A percentile compares a stretch with the other conserved stretches of the same genome.
Conservation (phyloP, 2,797 vertebrate species). For the Pampus argenteus region DNA sequence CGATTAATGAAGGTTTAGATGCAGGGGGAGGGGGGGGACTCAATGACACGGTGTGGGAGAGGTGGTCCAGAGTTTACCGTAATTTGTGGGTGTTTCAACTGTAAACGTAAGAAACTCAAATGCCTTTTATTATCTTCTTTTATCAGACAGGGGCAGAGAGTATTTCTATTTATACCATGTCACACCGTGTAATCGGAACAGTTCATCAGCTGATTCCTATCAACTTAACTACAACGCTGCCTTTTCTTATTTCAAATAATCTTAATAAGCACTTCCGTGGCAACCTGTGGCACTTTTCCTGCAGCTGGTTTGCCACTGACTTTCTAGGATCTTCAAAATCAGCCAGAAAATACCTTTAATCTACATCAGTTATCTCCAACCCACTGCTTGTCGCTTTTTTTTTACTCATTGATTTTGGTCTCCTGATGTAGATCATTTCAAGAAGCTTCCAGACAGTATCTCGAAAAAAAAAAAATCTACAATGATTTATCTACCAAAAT, state of each 20-base stretch:
- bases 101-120: not conserved
- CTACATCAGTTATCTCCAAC: not conserved
- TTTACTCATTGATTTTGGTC: not conserved
- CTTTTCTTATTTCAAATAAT: conserved; percentile 1
- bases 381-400: not conserved
- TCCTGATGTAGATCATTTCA: not conserved
- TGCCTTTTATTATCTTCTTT: not conserved
- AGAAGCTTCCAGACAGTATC: not conserved
- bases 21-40: too few relatives aligned
- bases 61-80: not conserved
- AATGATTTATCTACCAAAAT: conserved; percentile 31
- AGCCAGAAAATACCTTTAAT: conserved; percentile 3
- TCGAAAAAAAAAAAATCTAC: not conserved
- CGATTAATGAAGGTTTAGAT: conserved; percentile 44
- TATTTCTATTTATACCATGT: not conserved
- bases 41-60: not conserved
- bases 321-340: not conserved
- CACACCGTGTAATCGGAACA: not conserved
- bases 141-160: not conserved
- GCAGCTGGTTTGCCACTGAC: not conserved
- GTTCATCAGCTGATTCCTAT: not conserved
- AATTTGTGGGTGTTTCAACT: not conserved
- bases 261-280: not conserved
- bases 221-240: not conserved
- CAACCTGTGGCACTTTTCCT: not conserved